Conservation (phyloP, 1,140 invertebrate genomes). For the Pygmarrhopalites habei region DNA sequence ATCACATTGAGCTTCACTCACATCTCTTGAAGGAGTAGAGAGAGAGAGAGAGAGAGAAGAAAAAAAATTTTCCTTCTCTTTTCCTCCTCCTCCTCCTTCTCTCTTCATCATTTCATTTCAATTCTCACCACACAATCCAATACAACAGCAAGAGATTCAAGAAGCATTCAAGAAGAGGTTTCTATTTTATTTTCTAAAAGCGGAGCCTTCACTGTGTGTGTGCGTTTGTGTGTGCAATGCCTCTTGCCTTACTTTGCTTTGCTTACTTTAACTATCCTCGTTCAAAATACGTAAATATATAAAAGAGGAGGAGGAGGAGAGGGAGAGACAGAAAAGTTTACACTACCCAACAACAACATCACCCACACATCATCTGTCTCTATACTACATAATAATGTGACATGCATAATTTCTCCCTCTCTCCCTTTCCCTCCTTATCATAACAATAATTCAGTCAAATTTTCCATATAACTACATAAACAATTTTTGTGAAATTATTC, state of each 20-base stretch:
- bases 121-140: constrained; percentile 12
- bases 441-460: too few relatives aligned
- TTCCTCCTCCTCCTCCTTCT: not conserved
- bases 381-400: too few relatives aligned
- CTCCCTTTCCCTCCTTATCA: too few relatives aligned
- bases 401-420: too few relatives aligned
- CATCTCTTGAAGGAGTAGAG: constrained; percentile 6
- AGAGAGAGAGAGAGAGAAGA: not conserved
- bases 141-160: too few relatives aligned
- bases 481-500: too few relatives aligned
- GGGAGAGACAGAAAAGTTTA: not conserved
- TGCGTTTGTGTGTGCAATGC: constrained; percentile 2
- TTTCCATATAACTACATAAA: too few relatives aligned
- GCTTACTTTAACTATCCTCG: constrained; percentile 7
- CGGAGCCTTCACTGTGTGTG: not conserved
- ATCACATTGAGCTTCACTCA: constrained; percentile 12
- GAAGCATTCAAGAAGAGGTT: constrained; percentile 19
- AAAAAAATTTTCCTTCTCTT: constrained; percentile 5
- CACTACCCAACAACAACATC: too few relatives aligned
- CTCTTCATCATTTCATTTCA: constrained; percentile 20
- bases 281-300: not conserved
- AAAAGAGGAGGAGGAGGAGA: not conserved
- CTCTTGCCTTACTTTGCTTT: constrained; percentile 11
- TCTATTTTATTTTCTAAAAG: constrained; percentile 18
- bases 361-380: too few relatives aligned